Evolutionary conservation across 2,113 vertebrate species (phyloP).

Genomic region (Halichoeres trimaculatus): DNA sequence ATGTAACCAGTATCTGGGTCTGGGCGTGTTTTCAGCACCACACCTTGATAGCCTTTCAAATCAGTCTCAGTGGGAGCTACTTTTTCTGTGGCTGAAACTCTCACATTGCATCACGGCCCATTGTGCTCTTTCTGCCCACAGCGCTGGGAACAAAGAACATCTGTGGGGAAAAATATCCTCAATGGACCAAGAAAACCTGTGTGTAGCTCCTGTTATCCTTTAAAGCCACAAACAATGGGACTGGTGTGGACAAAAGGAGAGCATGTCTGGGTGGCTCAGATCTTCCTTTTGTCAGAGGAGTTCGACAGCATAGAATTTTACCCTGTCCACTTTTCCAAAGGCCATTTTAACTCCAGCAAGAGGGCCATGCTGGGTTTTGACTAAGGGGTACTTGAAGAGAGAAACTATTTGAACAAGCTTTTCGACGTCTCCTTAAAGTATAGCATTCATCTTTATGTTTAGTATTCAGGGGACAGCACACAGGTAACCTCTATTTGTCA

Average conservation of each 20-base stretch:
- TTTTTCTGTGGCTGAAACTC: slow-evolving; percentile 55
- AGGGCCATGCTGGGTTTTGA: slow-evolving; percentile 10
- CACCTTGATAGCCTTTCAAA: slow-evolving; percentile 64
- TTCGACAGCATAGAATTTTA: slow-evolving; percentile 45
- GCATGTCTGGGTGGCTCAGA: slow-evolving; percentile 50
- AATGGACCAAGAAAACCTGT: slow-evolving; percentile 63
- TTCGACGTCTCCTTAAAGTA: slow-evolving; percentile 32
- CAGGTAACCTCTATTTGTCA: not conserved
- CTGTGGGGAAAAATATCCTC: slow-evolving; percentile 64
- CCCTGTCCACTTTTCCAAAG: slow-evolving; percentile 19
- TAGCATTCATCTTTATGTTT: slow-evolving; percentile 2
- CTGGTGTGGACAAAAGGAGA: slow-evolving; percentile 64
- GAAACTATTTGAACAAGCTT: slow-evolving; percentile 6
- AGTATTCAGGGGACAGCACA: slow-evolving; percentile 11
- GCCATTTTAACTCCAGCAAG: slow-evolving; percentile 41
- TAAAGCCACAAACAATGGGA: slow-evolving; percentile 74
- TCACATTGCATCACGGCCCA: slow-evolving; percentile 63
- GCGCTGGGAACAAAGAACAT: slow-evolving; percentile 67
- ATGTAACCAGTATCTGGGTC: slow-evolving; percentile 30
- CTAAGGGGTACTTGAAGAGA: slow-evolving; percentile 16
- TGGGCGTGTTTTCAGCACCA: slow-evolving; percentile 30
- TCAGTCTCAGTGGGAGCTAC: slow-evolving; percentile 39
- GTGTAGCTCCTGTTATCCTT: slow-evolving; percentile 62
- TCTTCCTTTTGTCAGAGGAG: slow-evolving; percentile 48
- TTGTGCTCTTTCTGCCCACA: slow-evolving; percentile 64